A percentile compares a stretch with the other conserved stretches of the same genome.
Evolutionary conservation across 2,888 invertebrate species (phyloP).

Genomic region (Drosophila emarginata): DNA sequence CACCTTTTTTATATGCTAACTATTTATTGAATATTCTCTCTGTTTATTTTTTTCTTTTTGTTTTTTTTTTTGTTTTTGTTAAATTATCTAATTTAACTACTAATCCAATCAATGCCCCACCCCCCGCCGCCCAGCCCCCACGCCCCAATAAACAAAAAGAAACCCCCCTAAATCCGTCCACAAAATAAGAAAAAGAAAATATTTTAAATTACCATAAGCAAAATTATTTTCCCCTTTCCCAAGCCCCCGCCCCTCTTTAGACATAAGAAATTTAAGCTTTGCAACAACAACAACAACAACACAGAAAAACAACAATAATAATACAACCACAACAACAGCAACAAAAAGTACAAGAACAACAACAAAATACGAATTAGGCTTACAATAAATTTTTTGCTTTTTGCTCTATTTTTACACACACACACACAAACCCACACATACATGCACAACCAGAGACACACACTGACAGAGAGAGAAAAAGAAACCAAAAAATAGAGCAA

Average conservation of each 20-base stretch:
- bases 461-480: conserved; percentile 1
- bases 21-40: conserved; percentile 4
- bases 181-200: conserved; percentile 22
- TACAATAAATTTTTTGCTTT: conserved; percentile 46
- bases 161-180: conserved; percentile 15
- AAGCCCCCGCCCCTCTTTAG: neutral
- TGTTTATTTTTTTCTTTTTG: conserved; percentile 34
- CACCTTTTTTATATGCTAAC: conserved; percentile 16
- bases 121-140: neutral
- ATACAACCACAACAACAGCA: neutral
- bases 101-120: neutral
- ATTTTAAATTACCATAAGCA: conserved; percentile 10
- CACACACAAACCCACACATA: neutral
- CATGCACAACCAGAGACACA: conserved; percentile 8
- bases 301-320: neutral
- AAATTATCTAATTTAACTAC: neutral
- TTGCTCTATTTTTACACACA: neutral
- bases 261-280: conserved; percentile 9
- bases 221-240: neutral
- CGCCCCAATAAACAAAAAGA: conserved; percentile 28
- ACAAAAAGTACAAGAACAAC: neutral
- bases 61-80: conserved; percentile 34
- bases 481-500: neutral
- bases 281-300: neutral
- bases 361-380: conserved; percentile 18